These are phyloP conservation scores for Trissolcus brochymenae DNA, from an alignment of 2,888 invertebrate genomes.

Conservation along the genomic window DNA sequence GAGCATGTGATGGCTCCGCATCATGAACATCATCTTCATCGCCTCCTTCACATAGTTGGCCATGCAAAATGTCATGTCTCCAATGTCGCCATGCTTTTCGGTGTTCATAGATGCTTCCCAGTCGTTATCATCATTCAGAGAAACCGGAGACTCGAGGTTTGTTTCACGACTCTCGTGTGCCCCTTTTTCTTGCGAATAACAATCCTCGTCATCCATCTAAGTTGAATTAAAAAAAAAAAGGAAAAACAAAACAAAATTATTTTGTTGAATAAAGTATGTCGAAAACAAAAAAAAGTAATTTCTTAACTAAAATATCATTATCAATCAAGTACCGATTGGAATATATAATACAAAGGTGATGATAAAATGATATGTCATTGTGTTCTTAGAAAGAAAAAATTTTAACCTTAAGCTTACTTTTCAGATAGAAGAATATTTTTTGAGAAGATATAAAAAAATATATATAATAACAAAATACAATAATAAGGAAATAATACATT, in stretches of 20 bases:
- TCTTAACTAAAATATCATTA: too few relatives aligned
- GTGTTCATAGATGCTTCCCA: conserved; percentile 62
- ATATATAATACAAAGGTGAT: conserved; percentile 1
- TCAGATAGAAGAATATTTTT: too few relatives aligned
- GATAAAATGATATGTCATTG: conserved; percentile 25
- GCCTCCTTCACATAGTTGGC: conserved; percentile 90
- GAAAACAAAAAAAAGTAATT: too few relatives aligned
- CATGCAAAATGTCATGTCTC: conserved; percentile 91
- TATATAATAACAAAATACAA: too few relatives aligned
- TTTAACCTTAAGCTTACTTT: too few relatives aligned
- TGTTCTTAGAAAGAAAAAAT: conserved; percentile 2
- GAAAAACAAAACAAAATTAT: too few relatives aligned
- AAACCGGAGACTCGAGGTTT: conserved; percentile 49
- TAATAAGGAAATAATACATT: too few relatives aligned
- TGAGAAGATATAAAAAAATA: too few relatives aligned
- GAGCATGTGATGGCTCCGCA: conserved; percentile 92
- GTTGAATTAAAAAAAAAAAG: conserved; percentile 43
- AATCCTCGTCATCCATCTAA: conserved; percentile 74
- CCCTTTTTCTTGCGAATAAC: conserved; percentile 64
- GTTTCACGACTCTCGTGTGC: conserved; percentile 48
- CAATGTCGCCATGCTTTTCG: conserved; percentile 80
- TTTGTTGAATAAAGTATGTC: too few relatives aligned
- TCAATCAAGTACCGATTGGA: too few relatives aligned
- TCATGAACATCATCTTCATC: conserved; percentile 93
- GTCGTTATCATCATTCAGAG: conserved; percentile 64